Conservation (phyloP, 2,113 vertebrate species). For the Equus quagga region DNA sequence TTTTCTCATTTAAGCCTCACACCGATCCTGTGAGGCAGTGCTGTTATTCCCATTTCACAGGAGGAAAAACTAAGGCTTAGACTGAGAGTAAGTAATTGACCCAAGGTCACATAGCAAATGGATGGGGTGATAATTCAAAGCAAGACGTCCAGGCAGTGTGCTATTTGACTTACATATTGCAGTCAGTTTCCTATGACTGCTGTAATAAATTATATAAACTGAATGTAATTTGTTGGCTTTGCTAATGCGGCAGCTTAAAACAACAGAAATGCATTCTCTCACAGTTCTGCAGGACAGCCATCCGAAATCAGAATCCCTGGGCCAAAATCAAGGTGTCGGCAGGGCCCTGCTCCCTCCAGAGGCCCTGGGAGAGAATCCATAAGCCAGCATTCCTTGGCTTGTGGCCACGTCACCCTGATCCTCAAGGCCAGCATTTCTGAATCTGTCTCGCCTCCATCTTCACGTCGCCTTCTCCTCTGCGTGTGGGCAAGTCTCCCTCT, state of each 20-base stretch:
- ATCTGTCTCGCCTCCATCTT: not conserved
- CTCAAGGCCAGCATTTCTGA: not conserved
- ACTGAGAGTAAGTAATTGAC: not conserved
- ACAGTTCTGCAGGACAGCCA: too few relatives aligned
- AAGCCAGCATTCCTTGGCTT: not conserved
- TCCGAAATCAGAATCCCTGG: too few relatives aligned
- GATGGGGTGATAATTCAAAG: not conserved
- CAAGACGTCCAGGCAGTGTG: not conserved
- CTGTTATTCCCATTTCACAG: not conserved
- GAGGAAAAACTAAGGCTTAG: not conserved
- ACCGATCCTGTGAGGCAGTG: not conserved
- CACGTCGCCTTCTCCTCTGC: too few relatives aligned
- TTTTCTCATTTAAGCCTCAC: not conserved
- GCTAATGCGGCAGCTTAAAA: too few relatives aligned
- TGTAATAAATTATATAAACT: not conserved
- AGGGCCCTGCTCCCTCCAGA: not conserved
- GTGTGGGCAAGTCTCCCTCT: not conserved
- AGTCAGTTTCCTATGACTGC: not conserved
- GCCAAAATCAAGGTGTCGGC: too few relatives aligned
- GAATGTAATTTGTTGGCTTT: too few relatives aligned
- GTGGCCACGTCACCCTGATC: not conserved
- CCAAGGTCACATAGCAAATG: not conserved
- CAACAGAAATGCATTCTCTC: too few relatives aligned
- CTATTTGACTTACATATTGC: not conserved
- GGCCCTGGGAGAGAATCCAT: not conserved